Base-by-base conservation (phyloP, 2,113 vertebrate species). In the Gallinago undulata region DNA sequence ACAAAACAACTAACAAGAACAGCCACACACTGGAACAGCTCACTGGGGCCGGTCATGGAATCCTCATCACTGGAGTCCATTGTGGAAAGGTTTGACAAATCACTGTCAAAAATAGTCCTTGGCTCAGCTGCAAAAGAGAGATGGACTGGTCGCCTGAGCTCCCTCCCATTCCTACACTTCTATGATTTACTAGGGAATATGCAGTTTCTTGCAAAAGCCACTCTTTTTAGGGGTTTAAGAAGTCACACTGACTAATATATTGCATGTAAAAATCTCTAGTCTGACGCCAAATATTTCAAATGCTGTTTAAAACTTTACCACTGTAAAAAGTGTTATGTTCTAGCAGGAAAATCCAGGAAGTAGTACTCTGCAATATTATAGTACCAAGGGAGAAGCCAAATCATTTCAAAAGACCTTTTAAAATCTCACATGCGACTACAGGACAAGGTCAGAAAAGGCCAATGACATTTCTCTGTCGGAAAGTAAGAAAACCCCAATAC, bases 1-100 rank as follows among this genome's bases (percentile, higher is more conserved):
- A 89, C 84, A 94, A 96, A 96, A 87, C 73, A 95, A 96, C 94
- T 90, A 94, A 96, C 70, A 94, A 95, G 96, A 96, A 47, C 91
- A 96, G 62, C 91, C 89, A 92, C 84, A 63, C 33, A 82, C 84
- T 93, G 93, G 91, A 95, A 94, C 66, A 77, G 62, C 35, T 96
- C 82, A 88, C 70, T 0, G 1, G 87, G 47, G 41, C 57, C 85
- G 62, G 77, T 93, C 91, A 91, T 93, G 90, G 89, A 96, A 94
- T 96, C 84, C 79, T 94, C 91, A 94, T 85, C 93, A 93, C 67
- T 94, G 94, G 87, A 95, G 62, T 82, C 84, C 77, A 82, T 75
- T 75, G 93, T 57, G 93, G 95, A 97, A 97, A 96, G 84, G 56
- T 89, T 93, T 87, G 89, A 91, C 84, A 94, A 94, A 96, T 85